Base-by-base conservation (phyloP, 2,797 vertebrate genomes). In the Sphaeramia orbicularis region DNA sequence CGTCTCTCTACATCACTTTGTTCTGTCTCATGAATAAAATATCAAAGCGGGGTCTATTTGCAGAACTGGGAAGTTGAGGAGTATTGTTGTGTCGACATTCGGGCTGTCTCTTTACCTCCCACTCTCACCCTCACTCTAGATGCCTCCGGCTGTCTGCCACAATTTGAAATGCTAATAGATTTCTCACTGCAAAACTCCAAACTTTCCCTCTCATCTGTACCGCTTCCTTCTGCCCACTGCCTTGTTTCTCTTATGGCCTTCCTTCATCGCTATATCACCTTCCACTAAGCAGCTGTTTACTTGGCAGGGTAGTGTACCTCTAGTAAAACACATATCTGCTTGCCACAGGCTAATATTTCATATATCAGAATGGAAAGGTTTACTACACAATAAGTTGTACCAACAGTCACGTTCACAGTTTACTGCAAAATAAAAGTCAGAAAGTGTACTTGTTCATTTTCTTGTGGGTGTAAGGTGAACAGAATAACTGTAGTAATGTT, bases 91-190 rank as follows among this genome's bases (percentile, higher is more conserved):
- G 30, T 69, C 80, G 84, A 84, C 77, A 76, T 71, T 64, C 35
- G 8, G 44, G 60, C 49, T 50, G 66, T 76, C 65, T 81, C 66
- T 75, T 74, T 68, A 27, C 81, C 83, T 78, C 80, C 88, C 80
- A 74, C 75, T 83, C 79, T 65, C 60, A 51, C 71, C 73, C 63
- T 87, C 67, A 53, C 73, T 82, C 67, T 68, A 24, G 67, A 57
- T 74, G 78, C 76, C 73, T 69, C 69, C 85, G 80, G 69, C 73
- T 81, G 65, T 81, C 74, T 78, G 53, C 74, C 54, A 48, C 53
- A 52, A 85, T 89, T 86, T 91, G 75, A 89, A 92, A 89, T 87
- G 86, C 83, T 85, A 91, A 92, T 89, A 60, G 58, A 80, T 49
- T 81, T 74, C 65, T 80, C 41, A 0, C 40, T 72, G 66, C 50